Conservation (phyloP, 1,140 invertebrate species). For the Fopius arisanus region DNA sequence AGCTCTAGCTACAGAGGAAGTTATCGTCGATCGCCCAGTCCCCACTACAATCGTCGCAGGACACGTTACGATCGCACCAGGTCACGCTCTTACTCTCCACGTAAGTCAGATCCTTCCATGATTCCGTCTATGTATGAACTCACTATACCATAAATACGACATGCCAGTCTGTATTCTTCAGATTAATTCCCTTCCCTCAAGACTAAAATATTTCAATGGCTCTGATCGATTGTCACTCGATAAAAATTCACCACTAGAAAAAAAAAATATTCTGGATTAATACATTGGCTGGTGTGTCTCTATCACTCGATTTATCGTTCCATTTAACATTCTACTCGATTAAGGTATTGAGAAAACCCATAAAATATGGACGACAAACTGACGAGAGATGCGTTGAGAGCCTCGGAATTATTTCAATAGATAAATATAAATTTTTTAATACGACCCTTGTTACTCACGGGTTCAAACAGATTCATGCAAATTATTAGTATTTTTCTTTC, state of each 20-base stretch:
- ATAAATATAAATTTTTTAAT: not conserved
- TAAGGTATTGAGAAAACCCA: no score
- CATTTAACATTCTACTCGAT: no score
- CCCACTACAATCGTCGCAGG: slow-evolving; percentile 68
- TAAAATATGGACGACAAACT: not conserved
- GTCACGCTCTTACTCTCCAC: slow-evolving; percentile 86
- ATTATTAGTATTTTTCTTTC: slow-evolving; percentile 64
- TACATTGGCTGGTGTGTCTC: not conserved
- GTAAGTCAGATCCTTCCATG: slow-evolving; percentile 69
- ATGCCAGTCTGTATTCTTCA: slow-evolving; percentile 32
- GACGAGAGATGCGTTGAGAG: not conserved
- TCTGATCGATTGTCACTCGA: no score
- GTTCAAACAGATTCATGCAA: slow-evolving; percentile 34
- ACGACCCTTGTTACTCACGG: not conserved
- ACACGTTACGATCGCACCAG: slow-evolving; percentile 77
- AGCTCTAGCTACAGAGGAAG: slow-evolving; percentile 56
- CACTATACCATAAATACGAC: slow-evolving; percentile 50
- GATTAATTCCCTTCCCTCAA: not conserved
- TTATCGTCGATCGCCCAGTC: slow-evolving; percentile 71
- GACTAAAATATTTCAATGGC: no score
- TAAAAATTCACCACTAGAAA: not conserved
- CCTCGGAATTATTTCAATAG: not conserved
- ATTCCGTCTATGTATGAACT: slow-evolving; percentile 26
- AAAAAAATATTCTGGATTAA: not conserved
- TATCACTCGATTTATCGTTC: no score